Percentiles rank a stretch among this genome's conserved stretches.
Evolutionary conservation across 2,888 invertebrate genomes (phyloP).

Genomic region (Netelia virgata): DNA sequence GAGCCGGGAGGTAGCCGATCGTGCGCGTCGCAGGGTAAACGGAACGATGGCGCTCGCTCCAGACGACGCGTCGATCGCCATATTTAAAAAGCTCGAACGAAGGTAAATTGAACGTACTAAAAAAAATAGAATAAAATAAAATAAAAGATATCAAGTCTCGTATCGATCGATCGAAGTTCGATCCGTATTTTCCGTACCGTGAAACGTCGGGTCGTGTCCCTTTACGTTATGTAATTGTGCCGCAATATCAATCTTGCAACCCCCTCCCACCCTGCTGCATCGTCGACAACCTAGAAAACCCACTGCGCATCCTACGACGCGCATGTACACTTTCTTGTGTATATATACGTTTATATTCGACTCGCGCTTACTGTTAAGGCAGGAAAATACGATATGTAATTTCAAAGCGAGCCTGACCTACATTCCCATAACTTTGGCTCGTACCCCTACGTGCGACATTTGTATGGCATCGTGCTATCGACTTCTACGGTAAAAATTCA

Average conservation of each 20-base stretch:
- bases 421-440: background rate
- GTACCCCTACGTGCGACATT: background rate
- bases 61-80: no score
- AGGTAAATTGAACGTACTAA: background rate
- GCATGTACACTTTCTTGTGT: background rate
- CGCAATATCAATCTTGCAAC: slow-evolving; percentile 14
- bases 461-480: background rate
- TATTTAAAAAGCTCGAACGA: no score
- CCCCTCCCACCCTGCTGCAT: background rate
- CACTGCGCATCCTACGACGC: background rate
- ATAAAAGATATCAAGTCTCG: background rate
- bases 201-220: slow-evolving; percentile 3
- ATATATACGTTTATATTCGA: background rate
- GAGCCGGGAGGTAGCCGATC: no score
- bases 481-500: background rate
- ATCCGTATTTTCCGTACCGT: background rate
- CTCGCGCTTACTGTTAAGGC: background rate
- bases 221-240: slow-evolving; percentile 74
- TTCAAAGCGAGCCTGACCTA: slow-evolving; percentile 47
- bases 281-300: slow-evolving; percentile 12
- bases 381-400: slow-evolving; percentile 23
- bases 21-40: no score
- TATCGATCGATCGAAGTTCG: background rate
- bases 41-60: no score
- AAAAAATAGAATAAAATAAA: no score